Base-by-base conservation (phyloP, 2,888 invertebrate species). In the Gortyna flavago region DNA sequence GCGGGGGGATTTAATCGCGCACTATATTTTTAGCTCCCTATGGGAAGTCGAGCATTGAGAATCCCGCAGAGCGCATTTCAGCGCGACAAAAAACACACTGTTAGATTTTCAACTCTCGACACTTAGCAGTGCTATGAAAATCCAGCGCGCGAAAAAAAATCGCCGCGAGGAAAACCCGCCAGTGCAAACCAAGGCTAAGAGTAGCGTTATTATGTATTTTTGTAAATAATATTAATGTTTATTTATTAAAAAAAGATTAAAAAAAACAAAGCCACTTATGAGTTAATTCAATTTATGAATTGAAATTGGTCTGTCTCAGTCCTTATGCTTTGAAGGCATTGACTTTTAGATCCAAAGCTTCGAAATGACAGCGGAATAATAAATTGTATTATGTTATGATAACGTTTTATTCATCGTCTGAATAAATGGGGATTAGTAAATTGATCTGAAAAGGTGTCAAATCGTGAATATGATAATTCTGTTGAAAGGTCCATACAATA, bases 321-420 rank as follows among this genome's bases (percentile, higher is more conserved):
- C 51, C 38, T 81, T 13, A 81, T 38, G 5, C 25, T 57, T 32
- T 38, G 21, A 48, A 32, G 59, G 18, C 51, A 35, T 64, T 70
- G 59, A 61, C 41, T 54, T 61, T 32, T 29, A 48, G 13, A 29
- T 48, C n/a, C 9, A 51, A 35, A 79, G 59, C 35, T 62, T 57
- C 9, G n/a, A 81, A 57, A 64, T 69, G 32, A 51, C 68, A 65
- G n/a, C 1, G 44, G 44, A 69, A 69, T 74, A 73, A 73, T 73
- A 68, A 75, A 75, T 64, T 21, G 38, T 44, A 57, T 68, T 48
- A 29, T 21, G 21, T 38, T 35, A 41, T 2, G 13, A 57, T 64
- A 32, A 35, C 1, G 18, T n/a, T 72, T 44, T 80, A 38, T 73
- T 57, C 54, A 35, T n/a, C 61, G 25, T 25, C 9, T 71, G 41